These are phyloP conservation scores for Periophthalmus modestus DNA, from an alignment of 2,113 vertebrate genomes.

Conservation along the genomic window DNA sequence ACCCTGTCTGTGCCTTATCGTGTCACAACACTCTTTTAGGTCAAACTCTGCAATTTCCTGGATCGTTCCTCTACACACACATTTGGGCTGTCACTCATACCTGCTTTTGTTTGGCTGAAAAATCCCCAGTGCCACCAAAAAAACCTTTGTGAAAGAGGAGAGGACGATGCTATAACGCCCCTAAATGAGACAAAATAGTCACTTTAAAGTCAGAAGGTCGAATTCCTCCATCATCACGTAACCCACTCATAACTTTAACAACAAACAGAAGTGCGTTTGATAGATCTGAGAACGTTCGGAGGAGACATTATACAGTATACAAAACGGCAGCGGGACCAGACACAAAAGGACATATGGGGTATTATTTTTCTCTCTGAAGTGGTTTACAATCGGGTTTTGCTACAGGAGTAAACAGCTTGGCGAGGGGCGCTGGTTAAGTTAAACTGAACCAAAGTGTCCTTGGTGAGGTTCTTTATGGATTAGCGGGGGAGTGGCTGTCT, in stretches of 20 bases:
- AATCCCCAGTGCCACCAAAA: constrained; percentile 16
- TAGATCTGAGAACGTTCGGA: not conserved
- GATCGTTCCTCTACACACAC: constrained; percentile 14
- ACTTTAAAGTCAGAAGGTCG: constrained; percentile 8
- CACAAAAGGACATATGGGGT: not conserved
- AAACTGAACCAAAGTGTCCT: constrained; percentile 3
- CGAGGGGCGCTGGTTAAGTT: not conserved
- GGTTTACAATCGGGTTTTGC: constrained; percentile 7
- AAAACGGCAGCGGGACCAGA: constrained; percentile 9
- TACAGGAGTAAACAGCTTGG: constrained; percentile 9
- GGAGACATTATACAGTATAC: constrained; percentile 1
- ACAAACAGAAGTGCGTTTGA: constrained; percentile 2
- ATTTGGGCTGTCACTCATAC: constrained; percentile 28
- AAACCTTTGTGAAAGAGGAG: constrained; percentile 15
- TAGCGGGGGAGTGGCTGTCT: too few relatives aligned
- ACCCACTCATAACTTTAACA: not conserved
- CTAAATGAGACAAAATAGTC: not conserved
- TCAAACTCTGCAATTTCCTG: constrained; percentile 24
- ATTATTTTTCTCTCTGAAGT: constrained; percentile 7
- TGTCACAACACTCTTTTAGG: constrained; percentile 11
- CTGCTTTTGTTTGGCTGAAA: constrained; percentile 15
- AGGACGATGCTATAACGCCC: constrained; percentile 11
- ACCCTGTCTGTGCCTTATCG: not conserved
- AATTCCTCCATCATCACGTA: constrained; percentile 16
- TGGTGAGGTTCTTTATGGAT: constrained; percentile 2